Base-by-base conservation (phyloP, 1,140 invertebrate genomes). In the Chlorops oryzae region DNA sequence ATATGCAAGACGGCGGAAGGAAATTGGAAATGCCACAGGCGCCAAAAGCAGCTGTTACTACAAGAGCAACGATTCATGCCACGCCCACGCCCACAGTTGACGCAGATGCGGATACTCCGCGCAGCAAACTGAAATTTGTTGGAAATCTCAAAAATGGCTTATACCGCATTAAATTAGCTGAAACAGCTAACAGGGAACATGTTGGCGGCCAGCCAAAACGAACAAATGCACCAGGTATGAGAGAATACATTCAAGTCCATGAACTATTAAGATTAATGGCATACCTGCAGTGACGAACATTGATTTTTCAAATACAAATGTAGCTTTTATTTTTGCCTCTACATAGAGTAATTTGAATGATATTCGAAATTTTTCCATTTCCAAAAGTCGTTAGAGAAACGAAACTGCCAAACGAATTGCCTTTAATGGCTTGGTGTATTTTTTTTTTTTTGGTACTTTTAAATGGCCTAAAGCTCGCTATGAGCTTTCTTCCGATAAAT, bases 141-240 rank as follows among this genome's bases (percentile, higher is more conserved):
- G 37, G 32, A 18, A 45, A 50, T 37, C 43, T 52, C 12, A 38
- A 47, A 15, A 50, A 56, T 39, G 55, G 55, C 22, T 27, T 53
- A 1, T 53, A 56, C 42, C 51, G 55, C 17, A 56, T 53, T 42
- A 56, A 56, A 53, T 43, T 56, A 22, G 55, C 51, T 42, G 51
- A 56, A 53, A 56, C 53, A 43, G 52, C 41, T 25, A 56, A 47
- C 1, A 51, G 50, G 17, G 51, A 56, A 43, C 53, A 50, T 27
- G 47, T 41, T 32, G 48, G 43, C 41, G 34, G 34, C 3, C n/a
- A 32, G 49, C 25, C 3, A 24, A 21, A 3, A 13, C 13, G n/a
- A 3, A 27, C 21, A 23, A 49, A n/a, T 25, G 20, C 5, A 27
- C 3, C 22, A 43, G 37, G 38, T 12, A 27, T 17, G n/a, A n/a